Base-by-base conservation (phyloP, 2,888 invertebrate species). In the Platerodrilus igneus region DNA sequence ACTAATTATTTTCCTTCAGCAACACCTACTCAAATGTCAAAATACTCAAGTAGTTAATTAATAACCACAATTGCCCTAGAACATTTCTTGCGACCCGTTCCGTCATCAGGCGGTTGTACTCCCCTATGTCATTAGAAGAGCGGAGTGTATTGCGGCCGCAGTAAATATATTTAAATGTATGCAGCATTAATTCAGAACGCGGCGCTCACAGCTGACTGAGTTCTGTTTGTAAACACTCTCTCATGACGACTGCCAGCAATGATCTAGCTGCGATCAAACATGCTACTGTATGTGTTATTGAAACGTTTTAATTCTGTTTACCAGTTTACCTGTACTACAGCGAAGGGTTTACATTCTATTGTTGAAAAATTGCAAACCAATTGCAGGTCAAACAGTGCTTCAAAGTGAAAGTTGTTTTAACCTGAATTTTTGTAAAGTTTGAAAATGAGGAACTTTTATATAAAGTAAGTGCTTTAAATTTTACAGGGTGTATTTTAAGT, bases 91-190 rank as follows among this genome's bases (percentile, higher is more conserved):
- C 37, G 36, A 44, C 44, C 39, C 41, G 45, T 41, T 38, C 39
- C 45, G 45, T 45, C 45, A 41, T 45, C 45, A 41, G 41, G 34
- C 41, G 28, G 25, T 45, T 45, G 34, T 37, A 42, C 46, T 46
- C 46, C 46, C 45, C 45, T 39, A 41, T 34, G 42, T 45, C 45
- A 48, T 45, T 45, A 47, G 41, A 47, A 42, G 45, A 45, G 37
- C 37, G 45, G 47, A 41, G 47, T 43, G 47, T 47, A 48, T 48
- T 43, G 49, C 41, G 45, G 49, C 44, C 45, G 42, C 45, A 53
- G 63, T 60, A 68, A 69, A 69, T 68, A 63, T 68, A 69, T 69
- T 68, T 67, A 69, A 69, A 69, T 69, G 64, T 69, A 69, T 69
- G 68, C 68, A 60, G 63, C 67, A 68, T 68, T 67, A 69, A 68